Percentiles rank a stretch among this genome's conserved stretches.
Evolutionary conservation across 2,113 vertebrate genomes (phyloP).

Genomic region (Pomatorhinus ruficollis): DNA sequence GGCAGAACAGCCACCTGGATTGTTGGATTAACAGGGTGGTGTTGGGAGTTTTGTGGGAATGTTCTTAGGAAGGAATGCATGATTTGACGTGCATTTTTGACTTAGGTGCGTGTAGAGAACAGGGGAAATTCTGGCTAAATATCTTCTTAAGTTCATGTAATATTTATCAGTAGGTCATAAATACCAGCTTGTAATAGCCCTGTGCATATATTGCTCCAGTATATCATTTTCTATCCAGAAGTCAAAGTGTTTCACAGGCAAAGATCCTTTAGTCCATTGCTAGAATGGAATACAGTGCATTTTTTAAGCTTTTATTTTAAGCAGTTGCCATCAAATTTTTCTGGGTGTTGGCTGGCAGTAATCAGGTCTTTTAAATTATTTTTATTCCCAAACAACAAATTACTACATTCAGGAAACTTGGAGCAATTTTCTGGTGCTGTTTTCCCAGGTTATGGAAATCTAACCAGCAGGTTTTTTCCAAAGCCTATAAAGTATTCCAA

Average conservation of each 20-base stretch:
- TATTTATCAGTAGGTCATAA: neutral
- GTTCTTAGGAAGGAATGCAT: accelerated
- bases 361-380: neutral
- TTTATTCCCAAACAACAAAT: neutral
- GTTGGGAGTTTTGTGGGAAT: neutral
- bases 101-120: accelerated
- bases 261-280: neutral
- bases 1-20: neutral
- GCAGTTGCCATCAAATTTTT: neutral
- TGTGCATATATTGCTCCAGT: neutral
- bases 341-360: neutral
- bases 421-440: neutral
- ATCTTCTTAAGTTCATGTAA: neutral
- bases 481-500: neutral
- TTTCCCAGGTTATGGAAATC: neutral
- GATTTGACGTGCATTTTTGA: neutral
- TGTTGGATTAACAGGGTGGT: neutral
- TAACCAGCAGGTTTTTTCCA: neutral
- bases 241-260: neutral
- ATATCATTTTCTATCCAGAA: neutral
- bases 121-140: neutral
- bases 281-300: neutral
- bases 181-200: neutral
- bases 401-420: neutral
- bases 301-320: neutral